A percentile compares a stretch with the other conserved stretches of the same genome.
Evolutionary conservation across 1,140 invertebrate genomes (phyloP).

Genomic region (Ostrea edulis): DNA sequence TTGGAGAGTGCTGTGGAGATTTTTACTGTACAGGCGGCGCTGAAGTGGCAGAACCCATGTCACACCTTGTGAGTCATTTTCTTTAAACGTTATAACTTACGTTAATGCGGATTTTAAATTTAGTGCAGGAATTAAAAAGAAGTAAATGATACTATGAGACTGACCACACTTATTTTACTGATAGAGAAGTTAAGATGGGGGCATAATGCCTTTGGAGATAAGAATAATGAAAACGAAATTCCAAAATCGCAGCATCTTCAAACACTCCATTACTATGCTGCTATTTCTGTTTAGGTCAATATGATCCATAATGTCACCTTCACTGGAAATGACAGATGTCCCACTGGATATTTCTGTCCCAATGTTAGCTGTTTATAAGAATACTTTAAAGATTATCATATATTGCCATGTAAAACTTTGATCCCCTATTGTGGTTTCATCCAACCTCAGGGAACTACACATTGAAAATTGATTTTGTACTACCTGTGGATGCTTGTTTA

Average conservation of each 20-base stretch:
- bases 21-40: constrained; percentile 75
- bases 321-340: constrained; percentile 76
- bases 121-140: too few relatives aligned
- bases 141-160: too few relatives aligned
- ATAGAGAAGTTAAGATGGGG: neutral
- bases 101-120: neutral
- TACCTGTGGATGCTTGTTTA: too few relatives aligned
- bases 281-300: constrained; percentile 67
- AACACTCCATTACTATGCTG: neutral
- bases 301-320: constrained; percentile 66
- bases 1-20: constrained; percentile 72
- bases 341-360: constrained; percentile 75
- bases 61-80: constrained; percentile 67
- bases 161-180: neutral
- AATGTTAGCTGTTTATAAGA: too few relatives aligned
- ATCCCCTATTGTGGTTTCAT: too few relatives aligned
- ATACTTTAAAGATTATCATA: too few relatives aligned
- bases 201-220: too few relatives aligned
- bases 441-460: too few relatives aligned
- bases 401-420: too few relatives aligned
- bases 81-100: neutral
- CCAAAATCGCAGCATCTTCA: too few relatives aligned
- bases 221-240: too few relatives aligned
- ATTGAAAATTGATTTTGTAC: too few relatives aligned
- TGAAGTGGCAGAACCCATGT: constrained; percentile 64